Evolutionary conservation across 1,140 invertebrate species (phyloP), one percentile per base, ranked within the genome.

Genomic region (Nasonia longicornis): DNA sequence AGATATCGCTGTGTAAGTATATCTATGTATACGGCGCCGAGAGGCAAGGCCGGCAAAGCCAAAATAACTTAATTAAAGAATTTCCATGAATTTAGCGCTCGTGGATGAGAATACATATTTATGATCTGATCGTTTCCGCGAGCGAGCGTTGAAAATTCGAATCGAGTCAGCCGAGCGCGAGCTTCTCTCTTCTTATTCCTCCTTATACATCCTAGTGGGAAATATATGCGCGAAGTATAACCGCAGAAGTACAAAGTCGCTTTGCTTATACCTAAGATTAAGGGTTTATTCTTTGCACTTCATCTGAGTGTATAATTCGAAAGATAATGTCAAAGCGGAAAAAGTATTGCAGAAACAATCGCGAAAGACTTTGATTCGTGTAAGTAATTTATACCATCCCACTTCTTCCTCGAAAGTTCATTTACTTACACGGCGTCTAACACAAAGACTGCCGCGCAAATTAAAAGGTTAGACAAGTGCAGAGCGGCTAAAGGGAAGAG

Each of bases 61-160:
- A 89, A 90, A 89, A 91, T 90, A 89, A 90, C 87, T 89, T 88
- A 88, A 91, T 90, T 90, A 90, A 90, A 90, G 88, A 89, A 90
- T 89, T 90, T 90, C 88, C 89, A 89, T 88, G 89, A 89, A 90
- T 87, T 88, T 85, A 86, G 83, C 86, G 82, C 85, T 85, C 86
- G 84, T 84, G 80, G 38, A 81, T 81, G 64, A 77, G 86, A 84
- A 90, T 90, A 90, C 89, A 90, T 91, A 91, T 91, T 90, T 90
- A 90, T 90, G 89, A 90, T 89, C 84, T 69, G 85, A 88, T 90
- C 87, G 81, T 83, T 79, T 78, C 67, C 58, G 66, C 35, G 64
- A 81, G 63, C 83, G 42, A 84, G 85, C 76, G 81, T 74, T 80
- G 82, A 80, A 86, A 87, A 89, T 89, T 88, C 86, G 86, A 89